phyloP scores from a whole-genome alignment of 92 coral and sea anemone genomes.

The Meandrina meandrites region DNA sequence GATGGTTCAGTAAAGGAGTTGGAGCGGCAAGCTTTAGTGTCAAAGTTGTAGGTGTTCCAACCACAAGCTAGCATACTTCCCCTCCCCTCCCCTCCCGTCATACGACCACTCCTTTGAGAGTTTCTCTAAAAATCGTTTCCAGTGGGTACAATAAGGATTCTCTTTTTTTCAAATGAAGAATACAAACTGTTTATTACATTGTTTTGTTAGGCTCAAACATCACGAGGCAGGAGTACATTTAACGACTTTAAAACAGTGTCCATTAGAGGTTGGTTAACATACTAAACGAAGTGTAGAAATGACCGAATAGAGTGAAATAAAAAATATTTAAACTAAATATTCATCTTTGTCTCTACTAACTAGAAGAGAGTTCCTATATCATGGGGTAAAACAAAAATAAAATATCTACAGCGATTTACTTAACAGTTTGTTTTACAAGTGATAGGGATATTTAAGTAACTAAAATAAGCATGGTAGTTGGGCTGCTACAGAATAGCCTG shows the following conservation, averaged over 20 bases:
- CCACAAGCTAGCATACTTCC: too few species aligned
- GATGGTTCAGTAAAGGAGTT: too few species aligned
- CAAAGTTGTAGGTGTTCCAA: background rate
- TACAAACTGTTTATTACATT: background rate
- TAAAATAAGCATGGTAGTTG: too few species aligned
- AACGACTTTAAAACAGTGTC: background rate
- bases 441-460: too few species aligned
- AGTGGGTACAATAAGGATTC: background rate
- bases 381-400: too few species aligned
- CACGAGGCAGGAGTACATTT: background rate
- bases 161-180: background rate
- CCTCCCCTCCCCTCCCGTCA: background rate
- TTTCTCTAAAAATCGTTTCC: background rate
- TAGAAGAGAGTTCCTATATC: too few species aligned
- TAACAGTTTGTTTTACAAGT: too few species aligned
- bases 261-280: background rate
- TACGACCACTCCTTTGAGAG: background rate
- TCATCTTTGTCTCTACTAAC: background rate
- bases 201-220: background rate
- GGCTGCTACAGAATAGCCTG: too few species aligned
- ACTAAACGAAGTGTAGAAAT: background rate
- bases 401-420: too few species aligned
- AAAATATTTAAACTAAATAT: too few species aligned
- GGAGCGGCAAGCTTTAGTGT: too few species aligned
- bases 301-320: background rate